These are phyloP conservation scores for Scaptodrosophila latifasciaeformis DNA, from an alignment of 2,888 invertebrate genomes.

Conservation along the genomic window DNA sequence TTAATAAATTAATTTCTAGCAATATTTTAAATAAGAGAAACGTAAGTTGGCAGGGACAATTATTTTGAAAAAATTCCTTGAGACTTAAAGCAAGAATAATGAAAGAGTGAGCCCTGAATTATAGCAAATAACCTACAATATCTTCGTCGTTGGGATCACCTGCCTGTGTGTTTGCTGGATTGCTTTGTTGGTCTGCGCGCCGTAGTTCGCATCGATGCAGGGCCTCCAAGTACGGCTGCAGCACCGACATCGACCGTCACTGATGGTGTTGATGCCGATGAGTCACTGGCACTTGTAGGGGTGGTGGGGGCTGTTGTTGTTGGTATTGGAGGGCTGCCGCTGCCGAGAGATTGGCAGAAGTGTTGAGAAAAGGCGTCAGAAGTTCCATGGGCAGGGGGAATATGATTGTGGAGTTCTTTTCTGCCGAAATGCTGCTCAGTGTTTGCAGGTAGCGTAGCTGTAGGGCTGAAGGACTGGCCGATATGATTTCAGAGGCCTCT, in stretches of 20 bases:
- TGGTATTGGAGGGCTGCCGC: background rate
- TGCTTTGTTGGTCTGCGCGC: constrained; percentile 21
- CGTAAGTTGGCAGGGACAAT: too few species aligned
- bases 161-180: background rate
- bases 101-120: too few species aligned
- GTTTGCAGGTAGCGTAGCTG: constrained; percentile 93
- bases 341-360: background rate
- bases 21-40: too few species aligned
- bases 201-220: constrained; percentile 61
- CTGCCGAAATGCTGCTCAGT: constrained; percentile 91
- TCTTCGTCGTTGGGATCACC: constrained; percentile 43
- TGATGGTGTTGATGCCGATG: constrained; percentile 48
- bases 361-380: constrained; percentile 73
- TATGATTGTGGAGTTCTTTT: constrained; percentile 96
- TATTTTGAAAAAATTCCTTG: too few species aligned
- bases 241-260: constrained; percentile 65
- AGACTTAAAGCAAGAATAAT: too few species aligned
- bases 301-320: constrained; percentile 18
- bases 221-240: constrained; percentile 64
- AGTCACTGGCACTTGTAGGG: too few species aligned
- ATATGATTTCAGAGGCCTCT: constrained; percentile 89
- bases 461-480: constrained; percentile 84
- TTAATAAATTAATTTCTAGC: too few species aligned
- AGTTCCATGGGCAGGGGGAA: constrained; percentile 94
- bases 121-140: constrained; percentile 51